Evolutionary conservation across 2,888 invertebrate genomes (phyloP).

Genomic region (Argyresthia goedartella): DNA sequence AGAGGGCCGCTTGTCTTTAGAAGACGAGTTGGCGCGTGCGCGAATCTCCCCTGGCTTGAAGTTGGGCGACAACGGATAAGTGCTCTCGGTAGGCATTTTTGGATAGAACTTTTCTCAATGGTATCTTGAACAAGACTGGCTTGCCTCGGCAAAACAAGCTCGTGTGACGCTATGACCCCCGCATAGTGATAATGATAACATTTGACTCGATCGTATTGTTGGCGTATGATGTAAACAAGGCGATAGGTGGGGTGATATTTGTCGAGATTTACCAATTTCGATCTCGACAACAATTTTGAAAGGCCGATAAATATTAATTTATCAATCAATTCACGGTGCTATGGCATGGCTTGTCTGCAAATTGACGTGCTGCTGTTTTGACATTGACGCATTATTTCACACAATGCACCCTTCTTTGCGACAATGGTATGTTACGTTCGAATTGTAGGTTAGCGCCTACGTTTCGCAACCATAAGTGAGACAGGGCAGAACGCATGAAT

Average conservation of each 20-base stretch:
- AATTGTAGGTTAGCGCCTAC: too few relatives aligned
- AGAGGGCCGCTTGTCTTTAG: slow-evolving; percentile 44
- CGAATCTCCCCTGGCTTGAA: slow-evolving; percentile 66
- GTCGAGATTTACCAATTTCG: background rate
- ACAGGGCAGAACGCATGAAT: too few relatives aligned
- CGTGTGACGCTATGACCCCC: background rate
- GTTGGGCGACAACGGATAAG: slow-evolving; percentile 63
- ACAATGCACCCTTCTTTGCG: too few relatives aligned
- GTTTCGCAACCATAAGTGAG: too few relatives aligned
- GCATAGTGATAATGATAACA: slow-evolving; percentile 29
- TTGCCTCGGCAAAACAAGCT: too few relatives aligned
- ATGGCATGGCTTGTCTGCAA: background rate
- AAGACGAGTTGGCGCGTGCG: slow-evolving; percentile 70
- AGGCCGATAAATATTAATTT: background rate
- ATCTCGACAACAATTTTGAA: background rate
- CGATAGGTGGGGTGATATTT: background rate
- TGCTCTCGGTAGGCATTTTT: slow-evolving; percentile 72
- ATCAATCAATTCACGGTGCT: background rate
- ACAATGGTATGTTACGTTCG: too few relatives aligned
- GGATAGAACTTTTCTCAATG: background rate
- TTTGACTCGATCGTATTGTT: slow-evolving; percentile 30
- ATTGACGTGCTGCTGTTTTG: background rate
- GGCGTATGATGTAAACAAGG: slow-evolving; percentile 36
- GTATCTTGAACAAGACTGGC: background rate
- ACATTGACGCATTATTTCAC: too few relatives aligned